These are phyloP conservation scores for Mormyrus lacerda DNA, from an alignment of 2,113 vertebrate species.

Conservation along the genomic window DNA sequence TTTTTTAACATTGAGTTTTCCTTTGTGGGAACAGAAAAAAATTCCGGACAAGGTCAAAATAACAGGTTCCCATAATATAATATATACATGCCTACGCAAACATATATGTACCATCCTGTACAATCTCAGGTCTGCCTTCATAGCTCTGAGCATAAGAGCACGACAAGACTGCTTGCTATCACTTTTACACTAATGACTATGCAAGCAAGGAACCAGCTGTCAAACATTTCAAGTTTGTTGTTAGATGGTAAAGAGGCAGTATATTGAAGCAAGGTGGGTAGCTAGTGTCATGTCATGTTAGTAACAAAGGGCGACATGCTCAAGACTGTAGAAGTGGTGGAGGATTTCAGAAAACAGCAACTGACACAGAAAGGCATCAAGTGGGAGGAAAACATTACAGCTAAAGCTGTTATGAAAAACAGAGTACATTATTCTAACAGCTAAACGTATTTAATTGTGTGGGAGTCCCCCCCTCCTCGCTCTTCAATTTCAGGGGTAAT, in stretches of 20 bases:
- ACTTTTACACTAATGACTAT: slow-evolving; percentile 1
- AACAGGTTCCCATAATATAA: background rate
- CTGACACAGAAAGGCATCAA: background rate
- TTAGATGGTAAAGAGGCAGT: background rate
- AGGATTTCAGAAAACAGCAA: background rate
- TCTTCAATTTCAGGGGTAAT: background rate
- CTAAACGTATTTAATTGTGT: background rate
- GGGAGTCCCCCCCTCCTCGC: background rate
- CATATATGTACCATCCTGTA: background rate
- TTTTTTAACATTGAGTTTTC: background rate
- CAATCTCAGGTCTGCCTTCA: background rate
- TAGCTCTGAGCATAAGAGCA: background rate
- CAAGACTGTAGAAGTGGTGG: background rate
- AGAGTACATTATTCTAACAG: background rate
- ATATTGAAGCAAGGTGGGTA: background rate
- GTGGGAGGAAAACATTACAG: background rate
- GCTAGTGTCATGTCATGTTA: background rate
- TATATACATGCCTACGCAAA: background rate
- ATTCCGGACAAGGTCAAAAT: background rate
- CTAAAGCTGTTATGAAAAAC: background rate
- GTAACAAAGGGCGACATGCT: background rate
- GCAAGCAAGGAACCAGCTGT: background rate
- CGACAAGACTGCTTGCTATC: background rate
- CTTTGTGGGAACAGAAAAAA: background rate
- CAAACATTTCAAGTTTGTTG: background rate